phyloP scores from a whole-genome alignment of 2,113 vertebrate genomes.

The Stictonetta naevosa region DNA sequence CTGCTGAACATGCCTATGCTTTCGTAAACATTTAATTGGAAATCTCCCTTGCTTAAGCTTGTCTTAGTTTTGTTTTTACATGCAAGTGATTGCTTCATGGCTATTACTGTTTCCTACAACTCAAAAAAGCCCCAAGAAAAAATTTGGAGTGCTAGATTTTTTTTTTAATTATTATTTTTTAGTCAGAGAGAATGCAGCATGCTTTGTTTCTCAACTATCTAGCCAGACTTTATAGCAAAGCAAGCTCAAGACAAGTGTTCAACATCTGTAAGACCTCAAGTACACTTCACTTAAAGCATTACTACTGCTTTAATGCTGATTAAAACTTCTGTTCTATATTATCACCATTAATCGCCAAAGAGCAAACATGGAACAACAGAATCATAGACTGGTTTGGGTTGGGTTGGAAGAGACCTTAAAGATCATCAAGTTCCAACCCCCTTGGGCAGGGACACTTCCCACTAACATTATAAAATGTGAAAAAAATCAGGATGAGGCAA shows the following conservation, averaged over 20 bases:
- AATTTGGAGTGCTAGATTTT: neutral
- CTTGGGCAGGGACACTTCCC: too few relatives aligned
- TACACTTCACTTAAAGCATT: neutral
- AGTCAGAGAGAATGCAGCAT: neutral
- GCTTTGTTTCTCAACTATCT: neutral
- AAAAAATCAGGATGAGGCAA: too few relatives aligned
- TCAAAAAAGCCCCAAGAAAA: neutral
- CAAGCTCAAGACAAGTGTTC: neutral
- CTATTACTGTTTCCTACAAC: neutral
- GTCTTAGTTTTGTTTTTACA: neutral
- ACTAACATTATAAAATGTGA: too few relatives aligned
- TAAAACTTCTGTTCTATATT: neutral
- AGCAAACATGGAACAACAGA: neutral
- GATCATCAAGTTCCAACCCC: too few relatives aligned
- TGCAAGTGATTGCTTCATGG: neutral
- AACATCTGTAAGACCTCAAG: neutral
- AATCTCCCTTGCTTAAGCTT: neutral
- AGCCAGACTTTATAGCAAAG: neutral
- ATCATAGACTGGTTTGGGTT: too few relatives aligned
- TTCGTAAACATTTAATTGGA: neutral
- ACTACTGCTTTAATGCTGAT: neutral
- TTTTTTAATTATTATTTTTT: neutral
- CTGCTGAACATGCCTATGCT: neutral
- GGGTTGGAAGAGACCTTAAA: too few relatives aligned
- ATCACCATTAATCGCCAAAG: neutral